Evolutionary conservation across 2,888 invertebrate species (phyloP).

Genomic region (Hoplodrina blanda): DNA sequence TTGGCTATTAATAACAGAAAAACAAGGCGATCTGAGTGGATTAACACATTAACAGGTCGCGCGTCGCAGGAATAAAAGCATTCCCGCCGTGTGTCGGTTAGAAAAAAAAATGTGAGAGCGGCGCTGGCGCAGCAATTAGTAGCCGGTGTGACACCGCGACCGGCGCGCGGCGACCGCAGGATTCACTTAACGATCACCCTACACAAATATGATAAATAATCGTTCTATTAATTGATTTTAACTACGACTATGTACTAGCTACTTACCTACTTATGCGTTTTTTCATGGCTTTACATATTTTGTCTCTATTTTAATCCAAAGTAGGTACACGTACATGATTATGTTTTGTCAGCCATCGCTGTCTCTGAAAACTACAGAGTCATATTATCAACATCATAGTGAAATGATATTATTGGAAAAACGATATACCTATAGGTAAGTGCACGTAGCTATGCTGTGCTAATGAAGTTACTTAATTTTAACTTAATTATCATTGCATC

Average conservation of each 20-base stretch:
- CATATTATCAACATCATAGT: background rate
- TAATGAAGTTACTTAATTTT: background rate
- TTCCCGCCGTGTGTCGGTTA: constrained; percentile 78
- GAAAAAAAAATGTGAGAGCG: constrained; percentile 76
- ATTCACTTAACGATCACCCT: constrained; percentile 5
- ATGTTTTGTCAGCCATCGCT: background rate
- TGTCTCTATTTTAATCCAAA: background rate
- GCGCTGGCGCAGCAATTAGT: constrained; percentile 72
- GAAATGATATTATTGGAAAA: background rate
- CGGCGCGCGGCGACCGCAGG: constrained; percentile 42
- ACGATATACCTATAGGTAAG: background rate
- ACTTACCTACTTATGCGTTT: too few relatives aligned
- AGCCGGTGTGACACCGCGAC: constrained; percentile 42
- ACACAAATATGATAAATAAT: background rate
- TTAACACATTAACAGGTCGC: constrained; percentile 87
- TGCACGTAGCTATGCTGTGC: background rate
- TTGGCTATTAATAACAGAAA: constrained; percentile 85
- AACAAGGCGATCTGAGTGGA: constrained; percentile 86
- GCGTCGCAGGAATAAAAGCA: constrained; percentile 85
- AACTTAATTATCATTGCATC: background rate
- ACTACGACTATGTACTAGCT: background rate
- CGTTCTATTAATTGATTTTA: background rate
- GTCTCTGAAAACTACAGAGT: background rate
- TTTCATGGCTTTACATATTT: background rate
- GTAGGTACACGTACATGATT: background rate